Evolutionary conservation across 1,140 invertebrate species (phyloP).

Genomic region (Diachasmimorpha longicaudata): DNA sequence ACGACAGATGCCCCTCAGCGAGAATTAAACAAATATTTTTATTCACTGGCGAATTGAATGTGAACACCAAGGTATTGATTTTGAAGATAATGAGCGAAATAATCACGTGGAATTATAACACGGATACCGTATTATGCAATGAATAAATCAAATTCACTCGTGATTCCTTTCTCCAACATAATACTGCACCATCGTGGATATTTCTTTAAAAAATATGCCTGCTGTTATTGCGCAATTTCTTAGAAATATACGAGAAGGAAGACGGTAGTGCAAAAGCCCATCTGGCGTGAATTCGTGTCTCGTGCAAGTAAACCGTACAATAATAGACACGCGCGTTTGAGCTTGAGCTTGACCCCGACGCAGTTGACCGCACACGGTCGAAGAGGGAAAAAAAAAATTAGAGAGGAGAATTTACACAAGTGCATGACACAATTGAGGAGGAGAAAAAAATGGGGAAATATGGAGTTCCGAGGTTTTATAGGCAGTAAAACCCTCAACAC

Average conservation of each 20-base stretch:
- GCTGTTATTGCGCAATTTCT: neutral
- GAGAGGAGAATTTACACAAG: neutral
- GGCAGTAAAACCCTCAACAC: neutral
- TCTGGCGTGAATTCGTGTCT: constrained; percentile 4
- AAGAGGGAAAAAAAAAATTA: neutral
- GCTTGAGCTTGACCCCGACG: constrained; percentile 24
- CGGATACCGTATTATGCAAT: too few relatives aligned
- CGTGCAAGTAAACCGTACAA: constrained; percentile 3
- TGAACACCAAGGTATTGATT: too few relatives aligned
- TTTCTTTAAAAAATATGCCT: neutral
- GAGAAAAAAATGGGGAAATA: neutral
- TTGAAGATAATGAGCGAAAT: too few relatives aligned
- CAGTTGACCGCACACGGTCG: neutral
- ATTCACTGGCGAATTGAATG: too few relatives aligned
- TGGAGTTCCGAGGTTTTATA: neutral
- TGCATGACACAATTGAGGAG: neutral
- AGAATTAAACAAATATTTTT: too few relatives aligned
- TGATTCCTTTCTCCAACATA: neutral
- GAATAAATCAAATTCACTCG: too few relatives aligned
- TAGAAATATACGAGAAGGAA: neutral
- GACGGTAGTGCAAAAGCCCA: neutral
- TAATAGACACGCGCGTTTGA: constrained; percentile 21
- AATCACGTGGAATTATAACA: too few relatives aligned
- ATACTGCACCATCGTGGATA: neutral
- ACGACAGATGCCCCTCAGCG: too few relatives aligned